Conservation (phyloP, 2,888 invertebrate genomes). For the Ethmia dodecea region DNA sequence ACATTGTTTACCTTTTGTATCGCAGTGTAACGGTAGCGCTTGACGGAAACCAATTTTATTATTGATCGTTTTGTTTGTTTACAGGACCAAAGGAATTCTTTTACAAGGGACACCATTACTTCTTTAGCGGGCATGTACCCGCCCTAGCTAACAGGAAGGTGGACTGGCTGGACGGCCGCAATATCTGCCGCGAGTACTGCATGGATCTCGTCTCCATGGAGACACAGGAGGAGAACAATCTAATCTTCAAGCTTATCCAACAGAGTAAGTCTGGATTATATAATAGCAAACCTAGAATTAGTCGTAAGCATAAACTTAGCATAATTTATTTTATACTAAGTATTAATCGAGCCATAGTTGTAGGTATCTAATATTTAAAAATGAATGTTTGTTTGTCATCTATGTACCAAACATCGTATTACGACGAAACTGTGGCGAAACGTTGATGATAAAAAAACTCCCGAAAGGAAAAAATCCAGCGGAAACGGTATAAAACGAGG, state of each 20-base stretch:
- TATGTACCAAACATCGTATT: too few relatives aligned
- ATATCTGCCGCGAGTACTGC: conserved; percentile 94
- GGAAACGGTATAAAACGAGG: too few relatives aligned
- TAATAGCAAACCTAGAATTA: too few relatives aligned
- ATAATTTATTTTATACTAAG: too few relatives aligned
- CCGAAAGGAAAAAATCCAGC: too few relatives aligned
- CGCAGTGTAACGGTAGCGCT: background rate
- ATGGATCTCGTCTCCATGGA: conserved; percentile 95
- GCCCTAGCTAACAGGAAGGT: conserved; percentile 87
- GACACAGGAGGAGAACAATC: conserved; percentile 93
- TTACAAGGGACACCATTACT: conserved; percentile 92
- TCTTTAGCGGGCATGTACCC: conserved; percentile 90
- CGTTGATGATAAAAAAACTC: too few relatives aligned
- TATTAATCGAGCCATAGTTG: too few relatives aligned
- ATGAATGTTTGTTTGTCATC: too few relatives aligned
- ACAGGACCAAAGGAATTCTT: conserved; percentile 94
- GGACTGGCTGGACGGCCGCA: conserved; percentile 94
- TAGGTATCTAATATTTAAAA: too few relatives aligned
- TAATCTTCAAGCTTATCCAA: conserved; percentile 91
- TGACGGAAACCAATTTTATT: background rate
- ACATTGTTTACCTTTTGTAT: too few relatives aligned
- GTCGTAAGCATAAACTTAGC: too few relatives aligned
- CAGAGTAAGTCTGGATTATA: conserved; percentile 78
- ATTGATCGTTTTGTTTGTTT: conserved; percentile 35
- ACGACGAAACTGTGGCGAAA: too few relatives aligned